Base-by-base conservation (phyloP, 2,797 vertebrate genomes). In the Eptatretus atami region DNA sequence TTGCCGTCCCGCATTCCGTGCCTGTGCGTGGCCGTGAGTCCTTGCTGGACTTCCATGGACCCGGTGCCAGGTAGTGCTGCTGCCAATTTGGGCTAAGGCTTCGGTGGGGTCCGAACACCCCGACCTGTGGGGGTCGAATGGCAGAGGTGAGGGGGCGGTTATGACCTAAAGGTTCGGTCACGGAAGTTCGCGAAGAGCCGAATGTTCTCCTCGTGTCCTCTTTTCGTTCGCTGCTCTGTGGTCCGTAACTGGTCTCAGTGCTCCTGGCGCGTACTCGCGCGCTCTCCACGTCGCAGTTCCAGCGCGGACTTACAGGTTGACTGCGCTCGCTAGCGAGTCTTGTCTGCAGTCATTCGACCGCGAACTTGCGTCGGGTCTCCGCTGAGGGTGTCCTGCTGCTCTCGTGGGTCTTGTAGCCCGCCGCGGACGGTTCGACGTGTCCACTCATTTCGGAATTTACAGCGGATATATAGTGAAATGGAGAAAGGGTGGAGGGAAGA, bases 161-260 rank as follows among this genome's bases (percentile, higher is more conserved):
- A n/a, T n/a, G n/a, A n/a, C 64, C 74, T 95, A 67, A 85, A 95
- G 94, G 71, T 92, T 94, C 69, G 93, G 93, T n/a, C 73, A 86
- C 73, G 69, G 87, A 95, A 95, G 75, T 93, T 93, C n/a, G 63
- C 77, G 86, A 67, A 81, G 69, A 82, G 88, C 71, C 85, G 82
- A 78, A 93, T 93, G 86, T 94, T 81, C 76, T 90, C 73, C 80
- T 88, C 74, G 81, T 94, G 73, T 93, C 86, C 77, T 93, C 69
- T 74, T n/a, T n/a, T n/a, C 80, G 64, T 94, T 93, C 71, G 72
- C 90, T n/a, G 65, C 68, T 90, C 77, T 93, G 66, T 96, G 88
- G 88, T 81, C 88, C 88, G 1, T 95, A 94, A 66, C 81, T 90
- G 15, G 78, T 82, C 72, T 78, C 84, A n/a, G 68, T 93, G 85